phyloP scores from a whole-genome alignment of 2,888 invertebrate genomes.

The Eudemis profundana region DNA sequence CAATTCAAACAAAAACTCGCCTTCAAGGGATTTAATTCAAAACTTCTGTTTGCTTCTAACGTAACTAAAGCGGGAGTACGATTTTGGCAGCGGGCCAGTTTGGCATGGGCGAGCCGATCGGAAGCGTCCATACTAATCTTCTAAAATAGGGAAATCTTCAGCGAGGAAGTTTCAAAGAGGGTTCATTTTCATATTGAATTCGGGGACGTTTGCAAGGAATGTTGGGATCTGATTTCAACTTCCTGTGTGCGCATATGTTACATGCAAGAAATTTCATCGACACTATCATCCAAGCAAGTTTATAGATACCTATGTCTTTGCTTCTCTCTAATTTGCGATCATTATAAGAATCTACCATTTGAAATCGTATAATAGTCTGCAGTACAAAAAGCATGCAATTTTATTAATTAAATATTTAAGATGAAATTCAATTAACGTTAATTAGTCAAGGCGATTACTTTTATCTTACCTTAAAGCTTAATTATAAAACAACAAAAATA shows the following conservation, averaged over 20 bases:
- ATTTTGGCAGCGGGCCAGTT: slow-evolving; percentile 68
- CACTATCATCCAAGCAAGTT: too few relatives aligned
- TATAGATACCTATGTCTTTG: too few relatives aligned
- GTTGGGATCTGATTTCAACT: not conserved
- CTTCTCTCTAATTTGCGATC: too few relatives aligned
- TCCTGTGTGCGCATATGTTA: not conserved
- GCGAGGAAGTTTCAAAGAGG: slow-evolving; percentile 18
- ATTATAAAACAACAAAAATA: too few relatives aligned
- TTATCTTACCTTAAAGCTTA: too few relatives aligned
- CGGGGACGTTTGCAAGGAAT: not conserved
- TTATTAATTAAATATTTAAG: too few relatives aligned
- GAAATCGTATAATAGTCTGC: too few relatives aligned
- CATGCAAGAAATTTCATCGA: too few relatives aligned
- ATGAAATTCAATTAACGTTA: too few relatives aligned
- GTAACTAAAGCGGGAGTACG: not conserved
- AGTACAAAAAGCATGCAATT: too few relatives aligned
- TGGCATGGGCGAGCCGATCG: slow-evolving; percentile 55
- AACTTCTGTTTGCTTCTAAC: slow-evolving; percentile 9
- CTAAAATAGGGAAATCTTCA: slow-evolving; percentile 45
- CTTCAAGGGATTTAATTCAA: slow-evolving; percentile 15
- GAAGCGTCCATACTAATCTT: slow-evolving; percentile 36
- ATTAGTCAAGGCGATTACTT: too few relatives aligned
- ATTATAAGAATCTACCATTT: too few relatives aligned
- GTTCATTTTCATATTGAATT: slow-evolving; percentile 21
- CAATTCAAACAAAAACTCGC: slow-evolving; percentile 1